Conservation (phyloP, 1,140 invertebrate species). For the Drosophila trapezifrons region DNA sequence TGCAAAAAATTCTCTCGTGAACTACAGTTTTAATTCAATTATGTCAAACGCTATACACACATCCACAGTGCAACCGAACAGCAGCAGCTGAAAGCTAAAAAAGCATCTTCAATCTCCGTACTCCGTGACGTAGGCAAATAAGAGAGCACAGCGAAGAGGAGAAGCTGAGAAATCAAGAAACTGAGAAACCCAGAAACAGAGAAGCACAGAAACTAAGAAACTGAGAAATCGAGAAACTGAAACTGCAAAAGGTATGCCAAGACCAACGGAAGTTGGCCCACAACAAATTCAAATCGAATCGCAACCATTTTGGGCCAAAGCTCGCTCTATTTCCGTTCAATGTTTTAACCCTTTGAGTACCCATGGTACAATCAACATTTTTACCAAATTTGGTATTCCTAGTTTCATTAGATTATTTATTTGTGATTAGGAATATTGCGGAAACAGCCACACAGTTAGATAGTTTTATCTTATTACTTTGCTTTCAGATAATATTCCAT, state of each 20-base stretch:
- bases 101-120: slow-evolving; percentile 22
- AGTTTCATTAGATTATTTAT: background rate
- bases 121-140: slow-evolving; percentile 25
- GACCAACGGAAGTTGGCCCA: slow-evolving; percentile 46
- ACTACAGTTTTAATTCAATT: slow-evolving; percentile 65
- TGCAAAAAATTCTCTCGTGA: slow-evolving; percentile 47
- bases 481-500: too few species aligned
- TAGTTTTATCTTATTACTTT: too few species aligned
- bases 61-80: slow-evolving; percentile 37
- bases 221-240: slow-evolving; percentile 25
- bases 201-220: slow-evolving; percentile 8
- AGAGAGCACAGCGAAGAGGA: slow-evolving; percentile 3
- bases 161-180: slow-evolving; percentile 9
- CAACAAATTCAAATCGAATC: slow-evolving; percentile 33
- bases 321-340: slow-evolving; percentile 36
- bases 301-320: slow-evolving; percentile 35
- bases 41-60: slow-evolving; percentile 49
- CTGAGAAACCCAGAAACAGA: slow-evolving; percentile 12
- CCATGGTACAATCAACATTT: background rate
- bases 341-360: slow-evolving; percentile 20
- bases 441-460: too few species aligned
- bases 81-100: slow-evolving; percentile 22
- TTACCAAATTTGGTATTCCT: background rate
- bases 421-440: too few species aligned
- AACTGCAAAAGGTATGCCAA: slow-evolving; percentile 39